Percentiles rank a stretch among this genome's conserved stretches.
phyloP scores from a whole-genome alignment of 2,888 invertebrate genomes.

The Omphaloscelis lunosa region DNA sequence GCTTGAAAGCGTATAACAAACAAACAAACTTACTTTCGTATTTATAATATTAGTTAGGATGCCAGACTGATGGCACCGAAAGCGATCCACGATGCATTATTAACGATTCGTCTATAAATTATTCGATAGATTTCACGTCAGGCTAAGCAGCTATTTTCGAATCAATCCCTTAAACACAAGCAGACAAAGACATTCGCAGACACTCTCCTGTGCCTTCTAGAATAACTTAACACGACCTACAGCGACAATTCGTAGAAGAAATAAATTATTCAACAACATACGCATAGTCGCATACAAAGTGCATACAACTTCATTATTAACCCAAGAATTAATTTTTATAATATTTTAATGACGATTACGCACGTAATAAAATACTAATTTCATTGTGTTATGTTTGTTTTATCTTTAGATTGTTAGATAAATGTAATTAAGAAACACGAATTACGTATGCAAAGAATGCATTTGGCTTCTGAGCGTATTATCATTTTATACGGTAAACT shows the following conservation, averaged over 20 bases:
- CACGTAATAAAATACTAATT: conserved; percentile 56
- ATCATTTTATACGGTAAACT: conserved; percentile 36
- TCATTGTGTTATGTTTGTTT: conserved; percentile 37
- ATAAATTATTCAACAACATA: conserved; percentile 56
- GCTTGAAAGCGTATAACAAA: background rate
- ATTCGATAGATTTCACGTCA: conserved; percentile 41
- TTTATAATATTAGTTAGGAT: background rate
- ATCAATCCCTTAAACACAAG: conserved; percentile 21
- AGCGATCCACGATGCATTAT: conserved; percentile 19
- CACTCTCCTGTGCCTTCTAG: conserved; percentile 43
- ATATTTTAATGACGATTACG: conserved; percentile 45
- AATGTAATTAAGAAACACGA: conserved; percentile 43
- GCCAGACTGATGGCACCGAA: conserved; percentile 25
- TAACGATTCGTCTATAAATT: conserved; percentile 23
- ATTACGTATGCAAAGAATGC: conserved; percentile 42
- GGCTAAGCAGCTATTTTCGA: conserved; percentile 35
- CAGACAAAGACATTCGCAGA: conserved; percentile 50
- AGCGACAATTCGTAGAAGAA: conserved; percentile 55
- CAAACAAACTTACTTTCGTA: background rate
- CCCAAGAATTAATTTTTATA: conserved; percentile 45
- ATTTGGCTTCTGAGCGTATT: conserved; percentile 15
- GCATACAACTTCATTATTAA: conserved; percentile 52
- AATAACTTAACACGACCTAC: conserved; percentile 58
- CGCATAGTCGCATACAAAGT: conserved; percentile 43
- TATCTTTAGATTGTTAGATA: conserved; percentile 49